Percentiles rank a stretch among this genome's conserved stretches.
These are phyloP conservation scores for Sphaerophoria taeniata DNA, from an alignment of 2,888 invertebrate species.

Conservation along the genomic window DNA sequence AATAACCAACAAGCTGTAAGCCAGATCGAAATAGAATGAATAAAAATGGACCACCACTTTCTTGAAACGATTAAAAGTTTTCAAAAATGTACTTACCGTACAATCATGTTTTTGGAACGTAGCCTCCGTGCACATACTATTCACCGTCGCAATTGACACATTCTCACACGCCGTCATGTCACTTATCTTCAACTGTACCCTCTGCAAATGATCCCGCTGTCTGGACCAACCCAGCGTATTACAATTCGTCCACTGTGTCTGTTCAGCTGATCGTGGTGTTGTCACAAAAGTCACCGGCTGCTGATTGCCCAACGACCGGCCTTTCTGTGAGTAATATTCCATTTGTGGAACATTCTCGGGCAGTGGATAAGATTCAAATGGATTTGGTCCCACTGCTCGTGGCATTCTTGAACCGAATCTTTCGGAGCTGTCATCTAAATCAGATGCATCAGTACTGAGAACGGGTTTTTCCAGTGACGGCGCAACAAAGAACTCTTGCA, in stretches of 20 bases:
- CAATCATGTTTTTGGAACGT: constrained; percentile 91
- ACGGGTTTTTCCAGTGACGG: constrained; percentile 76
- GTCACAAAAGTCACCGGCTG: constrained; percentile 71
- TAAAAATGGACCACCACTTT: background rate
- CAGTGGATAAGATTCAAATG: constrained; percentile 79
- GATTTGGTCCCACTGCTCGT: constrained; percentile 79
- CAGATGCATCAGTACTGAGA: constrained; percentile 37
- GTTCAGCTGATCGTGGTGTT: constrained; percentile 68
- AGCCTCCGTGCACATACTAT: constrained; percentile 92
- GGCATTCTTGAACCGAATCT: constrained; percentile 79
- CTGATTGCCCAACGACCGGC: constrained; percentile 52
- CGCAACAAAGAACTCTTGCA: constrained; percentile 81
- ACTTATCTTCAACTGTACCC: constrained; percentile 90
- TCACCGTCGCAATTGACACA: constrained; percentile 91
- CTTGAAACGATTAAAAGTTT: background rate
- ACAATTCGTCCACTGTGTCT: constrained; percentile 85
- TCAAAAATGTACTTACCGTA: constrained; percentile 86
- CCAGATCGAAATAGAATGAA: too few relatives aligned
- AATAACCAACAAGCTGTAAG: too few relatives aligned
- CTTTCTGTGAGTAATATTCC: constrained; percentile 77
- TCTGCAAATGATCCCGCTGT: constrained; percentile 91
- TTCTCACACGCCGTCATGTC: constrained; percentile 93
- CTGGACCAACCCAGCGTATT: constrained; percentile 94
- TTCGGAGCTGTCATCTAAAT: constrained; percentile 75
- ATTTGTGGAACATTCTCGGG: constrained; percentile 81